A percentile compares a stretch with the other conserved stretches of the same genome.
phyloP scores from a whole-genome alignment of 2,797 vertebrate species.

The Bovichtus diacanthus region DNA sequence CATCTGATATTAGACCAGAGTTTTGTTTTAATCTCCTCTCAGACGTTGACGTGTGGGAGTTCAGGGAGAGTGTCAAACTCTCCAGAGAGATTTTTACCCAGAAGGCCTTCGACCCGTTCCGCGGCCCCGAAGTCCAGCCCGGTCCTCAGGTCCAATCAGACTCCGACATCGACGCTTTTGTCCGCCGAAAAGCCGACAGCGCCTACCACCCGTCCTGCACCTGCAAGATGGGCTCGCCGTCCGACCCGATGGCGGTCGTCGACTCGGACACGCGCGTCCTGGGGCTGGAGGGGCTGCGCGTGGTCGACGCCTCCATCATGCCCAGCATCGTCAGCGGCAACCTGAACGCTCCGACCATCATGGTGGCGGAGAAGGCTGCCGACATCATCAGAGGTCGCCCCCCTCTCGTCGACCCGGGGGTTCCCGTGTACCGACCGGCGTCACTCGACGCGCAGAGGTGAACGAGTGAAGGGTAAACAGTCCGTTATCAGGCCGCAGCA shows the following conservation, averaged over 20 bases:
- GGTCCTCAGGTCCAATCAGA: constrained; percentile 89
- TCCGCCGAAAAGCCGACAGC: constrained; percentile 91
- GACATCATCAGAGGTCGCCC: constrained; percentile 91
- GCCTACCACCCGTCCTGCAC: constrained; percentile 98
- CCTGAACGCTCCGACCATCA: constrained; percentile 95
- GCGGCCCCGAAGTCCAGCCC: constrained; percentile 91
- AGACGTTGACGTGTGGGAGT: constrained; percentile 92
- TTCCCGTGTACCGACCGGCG: constrained; percentile 89
- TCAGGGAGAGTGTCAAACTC: constrained; percentile 90
- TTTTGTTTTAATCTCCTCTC: constrained; percentile 36
- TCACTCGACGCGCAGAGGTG: constrained; percentile 89
- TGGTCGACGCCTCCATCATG: constrained; percentile 98
- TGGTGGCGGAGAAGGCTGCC: constrained; percentile 96
- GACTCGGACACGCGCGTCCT: constrained; percentile 90
- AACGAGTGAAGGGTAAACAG: constrained; percentile 20
- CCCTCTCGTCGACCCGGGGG: constrained; percentile 81
- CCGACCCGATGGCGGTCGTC: constrained; percentile 90
- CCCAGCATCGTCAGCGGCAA: constrained; percentile 97
- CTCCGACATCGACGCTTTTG: constrained; percentile 93
- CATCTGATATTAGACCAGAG: not conserved
- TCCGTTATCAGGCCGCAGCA: not conserved
- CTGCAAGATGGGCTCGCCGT: constrained; percentile 94
- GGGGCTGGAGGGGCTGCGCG: constrained; percentile 90
- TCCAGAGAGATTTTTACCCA: constrained; percentile 95
- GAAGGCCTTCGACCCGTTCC: constrained; percentile 91